These are phyloP conservation scores for Polyergus mexicanus DNA, from an alignment of 1,140 invertebrate species.

Conservation along the genomic window DNA sequence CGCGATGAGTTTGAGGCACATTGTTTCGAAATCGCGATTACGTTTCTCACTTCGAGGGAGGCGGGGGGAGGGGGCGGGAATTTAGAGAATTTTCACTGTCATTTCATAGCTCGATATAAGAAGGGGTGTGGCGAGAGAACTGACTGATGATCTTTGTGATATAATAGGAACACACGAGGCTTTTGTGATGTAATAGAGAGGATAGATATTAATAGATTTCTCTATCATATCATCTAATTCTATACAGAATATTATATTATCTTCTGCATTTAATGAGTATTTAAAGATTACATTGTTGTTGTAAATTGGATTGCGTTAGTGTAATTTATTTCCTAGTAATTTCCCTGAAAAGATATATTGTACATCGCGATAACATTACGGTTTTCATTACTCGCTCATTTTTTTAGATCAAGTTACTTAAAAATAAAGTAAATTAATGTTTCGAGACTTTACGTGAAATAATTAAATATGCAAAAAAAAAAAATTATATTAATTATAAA, in stretches of 20 bases:
- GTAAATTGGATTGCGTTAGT: conserved; percentile 14
- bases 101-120: conserved; percentile 21
- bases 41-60: no score
- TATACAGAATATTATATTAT: conserved; percentile 9
- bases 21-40: conserved; percentile 49
- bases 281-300: background rate
- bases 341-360: conserved; percentile 29
- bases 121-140: background rate
- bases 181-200: conserved; percentile 27
- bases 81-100: conserved; percentile 30
- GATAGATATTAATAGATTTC: conserved; percentile 44
- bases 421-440: conserved; percentile 33
- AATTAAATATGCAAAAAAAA: background rate
- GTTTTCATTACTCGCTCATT: background rate
- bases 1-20: background rate
- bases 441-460: background rate
- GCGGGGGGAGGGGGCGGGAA: no score
- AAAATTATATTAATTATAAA: no score
- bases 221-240: background rate
- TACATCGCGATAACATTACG: conserved; percentile 19
- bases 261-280: background rate
- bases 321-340: conserved; percentile 33
- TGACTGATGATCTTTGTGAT: conserved; percentile 42
- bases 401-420: conserved; percentile 18
- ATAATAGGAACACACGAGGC: conserved; percentile 13